Percentiles rank a stretch among this genome's conserved stretches.
Conservation (phyloP, 2,888 invertebrate species). For the Iphiclides podalirius region DNA sequence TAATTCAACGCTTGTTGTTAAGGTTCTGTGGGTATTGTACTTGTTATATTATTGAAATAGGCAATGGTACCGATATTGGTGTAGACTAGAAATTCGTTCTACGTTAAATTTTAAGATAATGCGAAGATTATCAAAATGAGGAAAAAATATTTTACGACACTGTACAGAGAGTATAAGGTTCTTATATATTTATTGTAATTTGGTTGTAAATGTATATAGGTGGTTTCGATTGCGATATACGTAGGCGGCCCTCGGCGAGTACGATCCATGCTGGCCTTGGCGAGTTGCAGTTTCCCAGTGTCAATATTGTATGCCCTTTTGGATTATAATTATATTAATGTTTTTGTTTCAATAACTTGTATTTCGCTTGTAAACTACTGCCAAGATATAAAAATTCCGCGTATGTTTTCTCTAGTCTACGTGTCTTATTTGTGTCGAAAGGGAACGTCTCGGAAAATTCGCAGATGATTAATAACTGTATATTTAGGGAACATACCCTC, state of each 20-base stretch:
- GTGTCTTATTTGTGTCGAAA: too few relatives aligned
- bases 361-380: too few relatives aligned
- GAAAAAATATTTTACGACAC: constrained; percentile 40
- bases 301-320: not conserved
- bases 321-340: too few relatives aligned
- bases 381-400: too few relatives aligned
- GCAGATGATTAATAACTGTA: too few relatives aligned
- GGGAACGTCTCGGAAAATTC: too few relatives aligned
- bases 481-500: not conserved
- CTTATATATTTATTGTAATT: constrained; percentile 65
- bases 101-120: not conserved
- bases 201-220: constrained; percentile 58
- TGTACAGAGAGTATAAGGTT: constrained; percentile 74
- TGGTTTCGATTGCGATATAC: constrained; percentile 37
- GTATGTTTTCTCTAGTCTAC: too few relatives aligned
- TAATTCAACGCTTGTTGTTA: not conserved
- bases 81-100: not conserved
- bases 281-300: not conserved
- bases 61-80: too few relatives aligned
- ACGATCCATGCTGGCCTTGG: constrained; percentile 7
- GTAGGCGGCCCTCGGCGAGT: constrained; percentile 9
- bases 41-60: constrained; percentile 1
- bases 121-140: constrained; percentile 42
- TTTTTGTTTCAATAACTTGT: too few relatives aligned
- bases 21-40: not conserved